Evolutionary conservation across 2,797 vertebrate genomes (phyloP), one percentile per base, ranked within the genome.

Genomic region (Gephyroberyx darwinii): DNA sequence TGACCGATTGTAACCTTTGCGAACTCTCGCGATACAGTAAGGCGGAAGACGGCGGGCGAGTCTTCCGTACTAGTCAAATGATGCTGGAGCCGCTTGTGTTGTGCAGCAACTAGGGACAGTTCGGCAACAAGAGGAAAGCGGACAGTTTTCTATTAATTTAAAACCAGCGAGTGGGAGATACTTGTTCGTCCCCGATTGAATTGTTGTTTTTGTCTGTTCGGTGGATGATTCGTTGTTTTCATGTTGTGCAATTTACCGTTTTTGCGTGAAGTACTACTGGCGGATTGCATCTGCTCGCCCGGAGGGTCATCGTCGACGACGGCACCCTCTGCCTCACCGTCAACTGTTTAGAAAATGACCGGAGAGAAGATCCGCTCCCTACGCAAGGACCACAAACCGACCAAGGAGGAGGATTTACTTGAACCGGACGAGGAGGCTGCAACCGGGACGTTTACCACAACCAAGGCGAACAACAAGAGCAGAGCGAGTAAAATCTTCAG

Each of bases 291-390:
- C 83, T 68, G 80, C 85, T 88, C 85, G 78, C 81, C 84, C 82
- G 69, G 88, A 86, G 90, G 90, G 88, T 92, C 88, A 80, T 88
- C 86, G 88, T 86, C 87, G 83, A 79, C 84, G 84, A 63, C 91
- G 86, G 82, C 90, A 83, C 85, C 86, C 89, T 88, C 83, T 69
- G 79, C 78, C 86, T 70, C 37, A 59, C 31, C 80, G 69, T 63
- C 74, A 47, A 58, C 75, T 69, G 81, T 71, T 73, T 86, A 83
- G 82, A 92, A 89, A 89, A 98, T 98, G 97, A 98, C 97, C 88
- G 96, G 97, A 78, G 97, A 98, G 94, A 98, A 98, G 95, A 93
- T 97, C 89, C 97, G 96, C 92, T 96, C 96, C 72, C 90, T 96
- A 90, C 96, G 95, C 79, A 95, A 96, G 91, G 96, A 98, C 88